Evolutionary conservation across 53 echinoderm and acorn worm genomes (phyloP).

Genomic region (Glandiceps talaboti): DNA sequence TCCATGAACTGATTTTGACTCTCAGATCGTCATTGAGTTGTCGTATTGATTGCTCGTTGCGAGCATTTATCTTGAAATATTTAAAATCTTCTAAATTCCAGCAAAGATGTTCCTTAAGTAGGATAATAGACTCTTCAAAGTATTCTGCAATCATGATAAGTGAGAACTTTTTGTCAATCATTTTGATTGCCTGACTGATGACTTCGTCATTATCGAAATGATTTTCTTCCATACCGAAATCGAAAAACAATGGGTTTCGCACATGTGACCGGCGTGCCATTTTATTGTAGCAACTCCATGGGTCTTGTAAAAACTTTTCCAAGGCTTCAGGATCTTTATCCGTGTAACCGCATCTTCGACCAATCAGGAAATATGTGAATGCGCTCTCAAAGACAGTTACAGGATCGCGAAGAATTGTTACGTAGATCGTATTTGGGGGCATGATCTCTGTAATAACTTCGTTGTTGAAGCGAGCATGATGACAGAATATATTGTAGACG

Average conservation of each 20-base stretch:
- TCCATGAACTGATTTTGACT: slow-evolving; percentile 56
- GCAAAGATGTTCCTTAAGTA: slow-evolving; percentile 71
- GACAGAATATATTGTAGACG: slow-evolving; percentile 82
- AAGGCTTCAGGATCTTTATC: slow-evolving; percentile 52
- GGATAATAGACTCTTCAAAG: slow-evolving; percentile 80
- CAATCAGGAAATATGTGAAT: slow-evolving; percentile 95
- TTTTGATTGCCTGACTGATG: slow-evolving; percentile 49
- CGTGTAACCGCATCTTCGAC: slow-evolving; percentile 46
- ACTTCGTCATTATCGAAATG: slow-evolving; percentile 39
- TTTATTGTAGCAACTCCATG: slow-evolving; percentile 25
- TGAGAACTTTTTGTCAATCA: slow-evolving; percentile 61
- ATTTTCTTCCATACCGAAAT: slow-evolving; percentile 55
- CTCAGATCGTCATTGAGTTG: slow-evolving; percentile 24
- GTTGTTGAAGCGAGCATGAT: slow-evolving; percentile 81
- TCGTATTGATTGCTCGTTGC: slow-evolving; percentile 57
- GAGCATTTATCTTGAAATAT: slow-evolving; percentile 69
- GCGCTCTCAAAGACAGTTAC: slow-evolving; percentile 95
- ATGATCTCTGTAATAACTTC: slow-evolving; percentile 52
- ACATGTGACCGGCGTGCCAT: slow-evolving; percentile 45
- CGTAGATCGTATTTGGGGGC: slow-evolving; percentile 72
- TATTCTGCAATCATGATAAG: slow-evolving; percentile 92
- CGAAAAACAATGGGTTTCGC: slow-evolving; percentile 83
- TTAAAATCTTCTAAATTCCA: slow-evolving; percentile 70
- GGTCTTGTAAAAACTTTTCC: slow-evolving; percentile 46
- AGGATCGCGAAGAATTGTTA: slow-evolving; percentile 87